Base-by-base conservation (phyloP, 37 sponge, comb jelly and placozoan species). In the Crambe crambe region DNA sequence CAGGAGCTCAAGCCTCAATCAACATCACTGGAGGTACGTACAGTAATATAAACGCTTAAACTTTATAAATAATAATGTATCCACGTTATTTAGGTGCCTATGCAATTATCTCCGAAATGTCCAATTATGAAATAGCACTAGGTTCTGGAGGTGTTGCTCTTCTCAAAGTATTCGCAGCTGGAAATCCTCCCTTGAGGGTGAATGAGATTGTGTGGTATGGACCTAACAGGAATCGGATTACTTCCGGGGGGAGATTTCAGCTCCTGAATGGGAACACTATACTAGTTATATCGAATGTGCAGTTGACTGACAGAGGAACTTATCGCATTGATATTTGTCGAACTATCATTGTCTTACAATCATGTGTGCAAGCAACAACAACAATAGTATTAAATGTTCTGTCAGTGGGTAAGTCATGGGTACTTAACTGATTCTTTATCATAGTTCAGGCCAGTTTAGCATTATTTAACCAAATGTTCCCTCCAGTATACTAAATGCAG, bases 21-120 rank as follows among this genome's bases (percentile, higher is more conserved):
- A 82, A 73, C 27, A 65, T 74, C 64, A 74, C 83, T 5, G 54
- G 26, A 12, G 47, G 83, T 65, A 65, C n/a, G n/a, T n/a, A n/a
- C n/a, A n/a, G n/a, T n/a, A n/a, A n/a, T n/a, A n/a, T n/a, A n/a
- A n/a, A n/a, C n/a, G n/a, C n/a, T n/a, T n/a, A n/a, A n/a, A n/a
- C n/a, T n/a, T n/a, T n/a, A n/a, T n/a, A n/a, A n/a, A n/a, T n/a
- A n/a, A n/a, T n/a, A n/a, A n/a, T n/a, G n/a, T n/a, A n/a, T n/a
- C n/a, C n/a, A n/a, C n/a, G n/a, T n/a, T n/a, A n/a, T n/a, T 12
- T 47, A 47, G 51, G 12, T 47, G 51, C 51, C 6, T 6, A 15
- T 15, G 51, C 51, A 47, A 47, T 47, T 12, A 47, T 15, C 12
- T 12, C 51, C 6, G 12, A 47, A 12, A 12, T 15, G 10, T 12